Base-by-base conservation (phyloP, 2,888 invertebrate species). In the Polydrusus tereticollis region DNA sequence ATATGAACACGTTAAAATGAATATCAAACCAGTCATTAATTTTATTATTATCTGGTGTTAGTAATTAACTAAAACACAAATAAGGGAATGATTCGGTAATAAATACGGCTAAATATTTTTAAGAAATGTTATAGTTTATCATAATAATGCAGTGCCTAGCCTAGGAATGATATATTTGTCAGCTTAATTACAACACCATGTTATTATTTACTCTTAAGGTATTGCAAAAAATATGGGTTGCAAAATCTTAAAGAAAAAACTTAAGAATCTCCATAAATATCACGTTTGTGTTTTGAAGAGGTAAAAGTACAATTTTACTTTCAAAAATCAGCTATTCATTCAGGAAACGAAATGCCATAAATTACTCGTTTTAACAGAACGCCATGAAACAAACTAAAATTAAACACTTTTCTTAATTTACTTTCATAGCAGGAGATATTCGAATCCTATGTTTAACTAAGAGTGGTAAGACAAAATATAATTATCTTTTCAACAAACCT, bases 341-440 rank as follows among this genome's bases (percentile, higher is more conserved):
- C 41, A 45, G 29, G 45, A 26, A 60, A 45, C 23, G 33, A 7
- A n/a, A 57, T 59, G 26, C 21, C 29, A 36, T 36, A 59, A 67
- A 59, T 59, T 50, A 47, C 23, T 50, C 59, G 59, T 23, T n/a
- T n/a, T n/a, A 58, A 23, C 59, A 59, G 60, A 67, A 21, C 36
- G 59, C 50, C 18, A 59, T 60, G 50, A 67, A 67, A 67, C 23
- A 16, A 21, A 59, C 50, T 67, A 50, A 67, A 67, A 59, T 67
- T 38, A 67, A 67, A 62, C 29, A 7, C 26, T 33, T 47, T 62
- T 14, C 5, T 23, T 23, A 58, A 58, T 58, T 67, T 59, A 47
- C 47, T 20, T 67, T 58, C 67, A 12, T 67, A 67, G 67, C 67
- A 67, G 67, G 67, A 67, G 67, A 66, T 58, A 57, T 66, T 57